Evolutionary conservation across 2,113 vertebrate species (phyloP), one percentile per base, ranked within the genome.

Genomic region (Xenopus laevis): DNA sequence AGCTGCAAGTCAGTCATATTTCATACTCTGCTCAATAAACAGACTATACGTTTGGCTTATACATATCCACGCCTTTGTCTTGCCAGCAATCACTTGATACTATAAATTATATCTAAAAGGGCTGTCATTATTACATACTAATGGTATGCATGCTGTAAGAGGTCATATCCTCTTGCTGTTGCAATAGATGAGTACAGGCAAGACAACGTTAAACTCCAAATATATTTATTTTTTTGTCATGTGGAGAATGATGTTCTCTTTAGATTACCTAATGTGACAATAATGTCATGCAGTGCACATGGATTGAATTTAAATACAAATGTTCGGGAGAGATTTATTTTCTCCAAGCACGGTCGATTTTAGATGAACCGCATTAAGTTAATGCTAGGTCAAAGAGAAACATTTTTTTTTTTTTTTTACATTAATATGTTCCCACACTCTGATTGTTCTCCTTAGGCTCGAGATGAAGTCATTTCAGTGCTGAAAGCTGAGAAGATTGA

Each of bases 401-500:
- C 10, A n/a, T n/a, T 61, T 23, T 61, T 61, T 27, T 64, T 64
- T 64, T n/a, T 4, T 16, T 13, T 44, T 16, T 2, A 27, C 23
- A 27, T n/a, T 65, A 46, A 65, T 20, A 45, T 46, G 7, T 65
- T 55, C 47, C 15, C 12, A 55, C 16, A n/a, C 15, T 55, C 33
- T 64, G 17, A 74, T 78, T 86, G 46, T 89, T 85, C 86, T 84
- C 78, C 81, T 64, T 85, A 99, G 97, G 97, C 97, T 84, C 90
- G 94, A 82, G 97, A 99, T 82, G 96, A 99, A 86, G 95, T 98
- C 85, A 98, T 98, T 86, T 94, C 93, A 3, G 92, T 98, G 79
- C 89, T 98, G 82, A 96, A 93, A 81, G 95, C 97, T 60, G 94
- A 99, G 85, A 98, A 98, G 87, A 94, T 95, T 50, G 95, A 99